Percentiles rank a stretch among this genome's conserved stretches.
Evolutionary conservation across 2,888 invertebrate species (phyloP).

Genomic region (Eupithecia inturbata): DNA sequence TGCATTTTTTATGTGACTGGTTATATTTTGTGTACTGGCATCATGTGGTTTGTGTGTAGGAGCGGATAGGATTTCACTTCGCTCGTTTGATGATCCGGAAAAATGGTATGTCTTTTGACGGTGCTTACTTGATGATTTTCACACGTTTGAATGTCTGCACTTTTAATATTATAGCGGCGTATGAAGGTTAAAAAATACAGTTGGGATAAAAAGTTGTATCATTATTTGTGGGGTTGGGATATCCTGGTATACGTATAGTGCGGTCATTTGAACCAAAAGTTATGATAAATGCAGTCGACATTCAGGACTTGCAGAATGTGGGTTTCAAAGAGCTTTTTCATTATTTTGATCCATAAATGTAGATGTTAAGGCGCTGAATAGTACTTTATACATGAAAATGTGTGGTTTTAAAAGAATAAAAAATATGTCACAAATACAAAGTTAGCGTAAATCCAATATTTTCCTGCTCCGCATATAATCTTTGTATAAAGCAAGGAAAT

Average conservation of each 20-base stretch:
- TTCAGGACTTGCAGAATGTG: background rate
- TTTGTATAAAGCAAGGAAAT: background rate
- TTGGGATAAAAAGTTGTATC: background rate
- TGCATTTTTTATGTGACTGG: slow-evolving; percentile 52
- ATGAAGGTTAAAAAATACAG: background rate
- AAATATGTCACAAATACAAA: background rate
- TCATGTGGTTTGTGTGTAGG: slow-evolving; percentile 69
- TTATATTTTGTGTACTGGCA: slow-evolving; percentile 58
- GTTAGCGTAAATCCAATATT: background rate
- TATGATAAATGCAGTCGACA: background rate
- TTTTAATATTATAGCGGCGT: slow-evolving; percentile 35
- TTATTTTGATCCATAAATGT: background rate
- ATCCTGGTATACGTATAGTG: slow-evolving; percentile 10
- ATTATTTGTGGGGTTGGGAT: background rate
- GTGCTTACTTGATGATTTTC: slow-evolving; percentile 56
- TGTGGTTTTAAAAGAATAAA: background rate
- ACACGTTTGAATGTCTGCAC: slow-evolving; percentile 45
- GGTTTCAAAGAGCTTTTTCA: background rate
- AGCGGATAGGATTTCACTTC: slow-evolving; percentile 49
- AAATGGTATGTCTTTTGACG: slow-evolving; percentile 71
- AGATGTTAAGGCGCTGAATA: background rate
- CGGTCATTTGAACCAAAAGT: background rate
- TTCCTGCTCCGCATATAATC: background rate
- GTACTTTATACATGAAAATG: background rate
- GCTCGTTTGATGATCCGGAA: slow-evolving; percentile 72